Evolutionary conservation across 1,140 invertebrate species (phyloP).

Genomic region (Lepidurus packardi): DNA sequence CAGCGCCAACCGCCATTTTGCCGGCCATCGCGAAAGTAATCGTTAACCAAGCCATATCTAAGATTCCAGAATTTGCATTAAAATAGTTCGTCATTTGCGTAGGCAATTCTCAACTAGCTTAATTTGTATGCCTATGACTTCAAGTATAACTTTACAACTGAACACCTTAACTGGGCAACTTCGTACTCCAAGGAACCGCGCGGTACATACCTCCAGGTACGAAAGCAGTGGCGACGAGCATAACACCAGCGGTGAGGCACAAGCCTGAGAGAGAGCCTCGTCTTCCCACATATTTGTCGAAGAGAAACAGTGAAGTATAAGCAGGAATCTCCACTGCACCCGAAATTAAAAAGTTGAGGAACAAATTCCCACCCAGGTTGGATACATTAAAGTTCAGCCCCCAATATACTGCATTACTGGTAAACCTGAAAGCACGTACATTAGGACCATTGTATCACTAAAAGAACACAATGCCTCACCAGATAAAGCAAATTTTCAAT

Average conservation of each 20-base stretch:
- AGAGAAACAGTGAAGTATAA: conserved; percentile 23
- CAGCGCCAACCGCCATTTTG: conserved; percentile 45
- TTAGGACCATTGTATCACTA: background rate
- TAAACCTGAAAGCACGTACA: background rate
- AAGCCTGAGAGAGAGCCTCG: conserved; percentile 20
- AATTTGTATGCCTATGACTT: background rate
- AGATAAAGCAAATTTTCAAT: background rate
- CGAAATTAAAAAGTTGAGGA: background rate
- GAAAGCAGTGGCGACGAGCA: conserved; percentile 16
- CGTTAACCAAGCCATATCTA: conserved; percentile 33
- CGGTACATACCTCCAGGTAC: conserved; percentile 29
- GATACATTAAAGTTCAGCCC: background rate
- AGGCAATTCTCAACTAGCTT: background rate
- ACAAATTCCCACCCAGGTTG: background rate
- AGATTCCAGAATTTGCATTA: background rate
- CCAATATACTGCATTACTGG: background rate
- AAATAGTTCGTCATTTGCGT: too few relatives aligned
- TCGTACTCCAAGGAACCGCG: too few relatives aligned
- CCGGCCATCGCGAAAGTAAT: conserved; percentile 43
- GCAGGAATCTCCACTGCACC: background rate
- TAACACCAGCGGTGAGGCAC: conserved; percentile 23
- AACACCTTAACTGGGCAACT: background rate
- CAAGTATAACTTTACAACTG: background rate
- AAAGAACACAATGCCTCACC: background rate
- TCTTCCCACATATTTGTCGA: conserved; percentile 33